phyloP scores from a whole-genome alignment of 2,797 vertebrate genomes.

The Adrianichthys oophorus region DNA sequence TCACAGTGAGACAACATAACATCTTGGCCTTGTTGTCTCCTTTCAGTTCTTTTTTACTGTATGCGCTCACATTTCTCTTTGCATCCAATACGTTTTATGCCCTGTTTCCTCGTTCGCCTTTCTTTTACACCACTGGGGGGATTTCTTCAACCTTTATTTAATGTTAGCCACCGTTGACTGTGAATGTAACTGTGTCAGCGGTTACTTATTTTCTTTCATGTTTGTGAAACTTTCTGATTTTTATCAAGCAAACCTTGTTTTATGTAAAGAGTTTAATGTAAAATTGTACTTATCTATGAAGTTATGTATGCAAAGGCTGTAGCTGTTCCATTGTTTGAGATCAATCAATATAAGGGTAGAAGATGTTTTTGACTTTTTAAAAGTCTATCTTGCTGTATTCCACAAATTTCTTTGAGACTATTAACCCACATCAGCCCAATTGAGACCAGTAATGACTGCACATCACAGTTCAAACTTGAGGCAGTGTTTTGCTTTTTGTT shows the following conservation, averaged over 20 bases:
- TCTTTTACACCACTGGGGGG: slow-evolving; percentile 16
- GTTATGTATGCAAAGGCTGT: neutral
- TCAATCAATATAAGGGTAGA: neutral
- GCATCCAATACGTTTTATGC: slow-evolving; percentile 26
- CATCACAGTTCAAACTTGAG: neutral
- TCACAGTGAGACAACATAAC: slow-evolving; percentile 58
- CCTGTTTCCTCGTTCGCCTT: slow-evolving; percentile 8
- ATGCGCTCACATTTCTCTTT: slow-evolving; percentile 43
- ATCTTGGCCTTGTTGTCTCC: slow-evolving; percentile 42
- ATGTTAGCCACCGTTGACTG: neutral
- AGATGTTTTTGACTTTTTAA: slow-evolving; percentile 7
- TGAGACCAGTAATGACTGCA: slow-evolving; percentile 9
- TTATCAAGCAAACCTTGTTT: too few species aligned
- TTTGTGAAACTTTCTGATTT: too few species aligned
- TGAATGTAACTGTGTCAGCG: too few species aligned
- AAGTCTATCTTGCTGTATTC: slow-evolving; percentile 7
- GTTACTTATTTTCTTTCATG: too few species aligned
- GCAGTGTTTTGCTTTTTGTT: too few species aligned
- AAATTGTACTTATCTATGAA: neutral
- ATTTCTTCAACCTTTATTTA: slow-evolving; percentile 45
- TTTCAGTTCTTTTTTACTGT: slow-evolving; percentile 25
- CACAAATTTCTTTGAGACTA: neutral
- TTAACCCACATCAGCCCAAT: slow-evolving; percentile 1
- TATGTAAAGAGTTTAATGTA: neutral
- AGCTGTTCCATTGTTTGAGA: slow-evolving; percentile 4